These are phyloP conservation scores for Prionailurus viverrinus DNA, from an alignment of 2,113 vertebrate genomes.

Conservation along the genomic window DNA sequence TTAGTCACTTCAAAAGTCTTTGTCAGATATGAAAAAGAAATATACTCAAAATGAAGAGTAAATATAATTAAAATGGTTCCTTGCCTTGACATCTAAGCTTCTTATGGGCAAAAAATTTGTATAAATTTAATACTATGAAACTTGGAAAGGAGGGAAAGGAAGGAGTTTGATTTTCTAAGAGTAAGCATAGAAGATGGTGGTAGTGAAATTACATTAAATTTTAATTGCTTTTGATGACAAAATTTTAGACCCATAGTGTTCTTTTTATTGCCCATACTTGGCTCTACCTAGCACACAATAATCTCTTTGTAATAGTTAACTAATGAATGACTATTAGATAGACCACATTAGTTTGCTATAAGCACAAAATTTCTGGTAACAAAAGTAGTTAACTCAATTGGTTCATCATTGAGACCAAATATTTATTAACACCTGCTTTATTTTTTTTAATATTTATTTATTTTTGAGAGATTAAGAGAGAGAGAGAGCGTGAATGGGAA, in stretches of 20 bases:
- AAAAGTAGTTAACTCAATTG: slow-evolving; percentile 37
- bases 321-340: neutral
- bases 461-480: too few species aligned
- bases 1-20: slow-evolving; percentile 80
- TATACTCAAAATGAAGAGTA: slow-evolving; percentile 80
- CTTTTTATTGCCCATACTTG: neutral
- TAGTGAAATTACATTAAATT: slow-evolving; percentile 71
- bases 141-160: slow-evolving; percentile 27
- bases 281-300: neutral
- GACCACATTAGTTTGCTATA: neutral
- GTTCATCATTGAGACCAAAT: slow-evolving; percentile 37
- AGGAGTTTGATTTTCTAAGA: slow-evolving; percentile 62
- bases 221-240: slow-evolving; percentile 65
- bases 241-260: slow-evolving; percentile 41
- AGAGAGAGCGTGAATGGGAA: too few species aligned
- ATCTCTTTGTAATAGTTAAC: slow-evolving; percentile 24
- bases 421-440: neutral
- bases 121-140: slow-evolving; percentile 68
- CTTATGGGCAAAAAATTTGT: slow-evolving; percentile 75
- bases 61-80: slow-evolving; percentile 80
- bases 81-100: slow-evolving; percentile 78
- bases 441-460: too few species aligned
- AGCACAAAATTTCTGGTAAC: slow-evolving; percentile 18
- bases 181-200: slow-evolving; percentile 49
- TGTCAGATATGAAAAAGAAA: slow-evolving; percentile 82